phyloP scores from a whole-genome alignment of 2,113 vertebrate genomes.

The Butorides virescens region DNA sequence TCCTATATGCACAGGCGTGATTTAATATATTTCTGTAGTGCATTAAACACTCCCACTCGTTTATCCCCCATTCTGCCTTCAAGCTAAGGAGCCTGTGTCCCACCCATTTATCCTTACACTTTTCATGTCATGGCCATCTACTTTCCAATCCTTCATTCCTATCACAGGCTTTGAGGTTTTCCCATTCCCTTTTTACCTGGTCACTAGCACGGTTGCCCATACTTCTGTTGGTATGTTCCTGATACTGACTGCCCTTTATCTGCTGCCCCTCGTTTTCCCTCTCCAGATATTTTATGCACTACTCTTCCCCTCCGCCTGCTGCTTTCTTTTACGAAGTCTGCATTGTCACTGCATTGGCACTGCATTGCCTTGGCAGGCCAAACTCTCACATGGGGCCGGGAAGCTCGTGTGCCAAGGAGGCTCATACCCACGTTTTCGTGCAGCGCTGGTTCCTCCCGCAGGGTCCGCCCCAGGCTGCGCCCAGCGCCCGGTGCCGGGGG shows the following conservation, averaged over 20 bases:
- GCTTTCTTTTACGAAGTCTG: neutral
- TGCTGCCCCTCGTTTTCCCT: neutral
- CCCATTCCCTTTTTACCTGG: neutral
- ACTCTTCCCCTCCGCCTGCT: neutral
- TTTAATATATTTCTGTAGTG: neutral
- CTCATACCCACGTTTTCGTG: fast-evolving
- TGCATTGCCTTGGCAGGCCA: neutral
- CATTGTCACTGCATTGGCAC: neutral
- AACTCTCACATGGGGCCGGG: neutral
- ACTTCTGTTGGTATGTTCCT: neutral
- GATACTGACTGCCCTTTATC: neutral
- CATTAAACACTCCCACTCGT: neutral
- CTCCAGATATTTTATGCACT: neutral
- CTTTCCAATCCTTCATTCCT: neutral
- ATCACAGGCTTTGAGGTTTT: neutral
- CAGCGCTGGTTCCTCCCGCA: fast-evolving
- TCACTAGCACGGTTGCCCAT: neutral
- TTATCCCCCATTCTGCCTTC: neutral
- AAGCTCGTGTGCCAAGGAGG: fast-evolving
- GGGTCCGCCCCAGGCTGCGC: neutral
- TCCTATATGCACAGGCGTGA: neutral
- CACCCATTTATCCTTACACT: neutral
- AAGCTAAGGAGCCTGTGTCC: neutral
- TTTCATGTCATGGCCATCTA: neutral
- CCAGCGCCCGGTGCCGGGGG: too few species aligned